Conservation (phyloP, 2,113 vertebrate species). For the cattle (Bos taurus) region ARS-UCD2.0 NC_037343.1:67171501-67172000, state of each 20-base stretch:
- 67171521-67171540: not conserved
- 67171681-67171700: not conserved
- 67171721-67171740: not conserved
- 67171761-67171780: not conserved
- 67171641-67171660: not conserved
- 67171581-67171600: not conserved
- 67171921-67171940: conserved; percentile 88
- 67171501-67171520: not conserved
- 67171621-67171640: not conserved
- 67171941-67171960: conserved; percentile 89
- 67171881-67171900: conserved; percentile 83
- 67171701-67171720: not conserved
- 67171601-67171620: not conserved
- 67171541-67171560: not conserved
- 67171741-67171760: not conserved
- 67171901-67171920: conserved; percentile 87
- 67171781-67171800: not conserved
- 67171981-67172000: conserved; percentile 84
- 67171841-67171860: conserved; percentile 91
- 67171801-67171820: not conserved
- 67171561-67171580: not conserved
- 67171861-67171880: conserved; percentile 75
- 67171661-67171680: not conserved
- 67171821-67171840: conserved; percentile 62
- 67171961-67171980: conserved; percentile 74